These are phyloP conservation scores for Agelaius phoeniceus DNA, from an alignment of 2,113 vertebrate species.

Conservation along the genomic window DNA sequence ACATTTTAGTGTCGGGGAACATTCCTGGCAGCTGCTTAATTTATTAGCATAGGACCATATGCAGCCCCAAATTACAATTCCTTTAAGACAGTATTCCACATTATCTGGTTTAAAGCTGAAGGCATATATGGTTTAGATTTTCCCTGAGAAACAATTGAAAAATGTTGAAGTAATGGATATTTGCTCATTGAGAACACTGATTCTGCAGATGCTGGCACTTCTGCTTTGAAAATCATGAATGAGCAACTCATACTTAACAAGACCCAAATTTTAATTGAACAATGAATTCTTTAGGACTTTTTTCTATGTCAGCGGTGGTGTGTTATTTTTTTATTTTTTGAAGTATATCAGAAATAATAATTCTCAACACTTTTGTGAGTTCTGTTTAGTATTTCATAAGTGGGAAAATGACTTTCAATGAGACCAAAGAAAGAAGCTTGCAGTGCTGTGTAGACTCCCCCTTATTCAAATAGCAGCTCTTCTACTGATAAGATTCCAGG, in stretches of 20 bases:
- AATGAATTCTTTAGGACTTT: neutral
- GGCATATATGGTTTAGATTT: neutral
- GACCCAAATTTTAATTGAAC: slow-evolving; percentile 28
- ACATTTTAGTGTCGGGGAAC: neutral
- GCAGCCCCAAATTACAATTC: neutral
- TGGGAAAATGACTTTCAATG: neutral
- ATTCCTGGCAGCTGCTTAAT: neutral
- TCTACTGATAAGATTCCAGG: neutral
- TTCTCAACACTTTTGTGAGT: neutral
- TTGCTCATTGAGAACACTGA: neutral
- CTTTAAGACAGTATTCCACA: neutral
- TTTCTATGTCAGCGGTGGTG: neutral
- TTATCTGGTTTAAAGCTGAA: neutral
- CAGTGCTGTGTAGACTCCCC: neutral
- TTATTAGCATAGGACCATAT: slow-evolving; percentile 1
- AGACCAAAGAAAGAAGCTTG: neutral
- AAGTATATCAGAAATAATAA: neutral
- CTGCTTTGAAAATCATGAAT: slow-evolving; percentile 22
- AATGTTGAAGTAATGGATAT: slow-evolving; percentile 21
- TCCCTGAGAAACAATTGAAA: slow-evolving; percentile 40
- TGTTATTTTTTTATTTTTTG: neutral
- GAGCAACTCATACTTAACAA: neutral
- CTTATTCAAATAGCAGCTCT: neutral
- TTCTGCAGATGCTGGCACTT: slow-evolving; percentile 31
- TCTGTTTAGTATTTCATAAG: neutral